A percentile compares a stretch with the other conserved stretches of the same genome.
phyloP scores from a whole-genome alignment of 2,113 vertebrate genomes.

The Zosterops hypoxanthus region DNA sequence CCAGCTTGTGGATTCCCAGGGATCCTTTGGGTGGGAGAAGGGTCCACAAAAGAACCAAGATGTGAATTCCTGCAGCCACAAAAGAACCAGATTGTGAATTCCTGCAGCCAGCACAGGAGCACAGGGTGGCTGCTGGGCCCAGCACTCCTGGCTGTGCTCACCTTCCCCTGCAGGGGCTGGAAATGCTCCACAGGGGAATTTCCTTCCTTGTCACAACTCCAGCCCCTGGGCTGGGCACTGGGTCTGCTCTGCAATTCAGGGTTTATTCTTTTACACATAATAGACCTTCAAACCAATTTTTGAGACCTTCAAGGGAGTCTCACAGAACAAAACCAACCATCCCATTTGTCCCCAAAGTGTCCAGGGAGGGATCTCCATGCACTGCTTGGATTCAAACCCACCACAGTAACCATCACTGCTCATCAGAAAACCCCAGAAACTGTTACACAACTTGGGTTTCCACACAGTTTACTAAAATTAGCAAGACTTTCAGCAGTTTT shows the following conservation, averaged over 20 bases:
- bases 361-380: not conserved
- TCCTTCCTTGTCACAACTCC: not conserved
- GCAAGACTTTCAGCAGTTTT: not conserved
- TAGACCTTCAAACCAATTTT: not conserved
- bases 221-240: not conserved
- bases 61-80: too few relatives aligned
- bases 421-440: not conserved
- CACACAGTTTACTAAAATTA: not conserved
- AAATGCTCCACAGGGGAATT: not conserved
- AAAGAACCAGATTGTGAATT: not conserved
- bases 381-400: not conserved
- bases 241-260: not conserved
- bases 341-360: not conserved
- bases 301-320: not conserved
- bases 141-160: accelerated
- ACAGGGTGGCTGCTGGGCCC: not conserved
- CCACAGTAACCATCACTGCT: not conserved
- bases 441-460: not conserved
- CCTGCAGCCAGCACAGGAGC: not conserved
- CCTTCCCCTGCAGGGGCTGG: not conserved
- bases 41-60: too few relatives aligned
- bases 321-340: not conserved
- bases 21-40: not conserved
- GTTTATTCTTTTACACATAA: not conserved
- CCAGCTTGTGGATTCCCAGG: not conserved